phyloP scores from a whole-genome alignment of 2,888 invertebrate species.

The Oscheius sp. region DNA sequence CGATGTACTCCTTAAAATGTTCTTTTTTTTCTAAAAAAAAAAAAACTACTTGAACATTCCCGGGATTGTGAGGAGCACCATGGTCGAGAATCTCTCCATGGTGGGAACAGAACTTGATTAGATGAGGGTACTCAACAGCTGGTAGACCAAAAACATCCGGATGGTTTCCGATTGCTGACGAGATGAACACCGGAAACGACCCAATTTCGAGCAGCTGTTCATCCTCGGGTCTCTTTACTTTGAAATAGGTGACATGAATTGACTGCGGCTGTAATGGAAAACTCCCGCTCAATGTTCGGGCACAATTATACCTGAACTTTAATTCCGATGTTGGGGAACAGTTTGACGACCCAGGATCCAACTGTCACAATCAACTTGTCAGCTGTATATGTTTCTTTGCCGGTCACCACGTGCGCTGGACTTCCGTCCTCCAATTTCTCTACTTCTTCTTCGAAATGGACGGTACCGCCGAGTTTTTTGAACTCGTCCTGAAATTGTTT shows the following conservation, averaged over 20 bases:
- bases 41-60: slow-evolving; percentile 4
- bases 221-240: slow-evolving; percentile 25
- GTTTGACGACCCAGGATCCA: slow-evolving; percentile 65
- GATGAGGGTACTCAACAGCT: slow-evolving; percentile 25
- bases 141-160: slow-evolving; percentile 26
- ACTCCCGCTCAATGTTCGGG: neutral
- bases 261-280: slow-evolving; percentile 28
- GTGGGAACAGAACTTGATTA: slow-evolving; percentile 34
- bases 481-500: slow-evolving; percentile 50
- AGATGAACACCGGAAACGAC: slow-evolving; percentile 26
- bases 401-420: slow-evolving; percentile 36
- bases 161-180: neutral
- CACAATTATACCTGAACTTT: slow-evolving; percentile 46
- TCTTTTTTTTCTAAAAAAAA: neutral
- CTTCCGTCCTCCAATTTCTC: slow-evolving; percentile 5
- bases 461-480: slow-evolving; percentile 43
- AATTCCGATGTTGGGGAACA: slow-evolving; percentile 55
- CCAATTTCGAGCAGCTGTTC: slow-evolving; percentile 31
- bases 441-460: slow-evolving; percentile 43
- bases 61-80: slow-evolving; percentile 9
- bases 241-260: slow-evolving; percentile 29
- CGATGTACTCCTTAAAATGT: slow-evolving; percentile 37
- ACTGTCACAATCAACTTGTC: slow-evolving; percentile 64
- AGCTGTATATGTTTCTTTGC: slow-evolving; percentile 44
- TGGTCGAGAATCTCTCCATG: slow-evolving; percentile 9